Evolutionary conservation across 2,888 invertebrate species (phyloP).

Genomic region (Nomada goodeniana): DNA sequence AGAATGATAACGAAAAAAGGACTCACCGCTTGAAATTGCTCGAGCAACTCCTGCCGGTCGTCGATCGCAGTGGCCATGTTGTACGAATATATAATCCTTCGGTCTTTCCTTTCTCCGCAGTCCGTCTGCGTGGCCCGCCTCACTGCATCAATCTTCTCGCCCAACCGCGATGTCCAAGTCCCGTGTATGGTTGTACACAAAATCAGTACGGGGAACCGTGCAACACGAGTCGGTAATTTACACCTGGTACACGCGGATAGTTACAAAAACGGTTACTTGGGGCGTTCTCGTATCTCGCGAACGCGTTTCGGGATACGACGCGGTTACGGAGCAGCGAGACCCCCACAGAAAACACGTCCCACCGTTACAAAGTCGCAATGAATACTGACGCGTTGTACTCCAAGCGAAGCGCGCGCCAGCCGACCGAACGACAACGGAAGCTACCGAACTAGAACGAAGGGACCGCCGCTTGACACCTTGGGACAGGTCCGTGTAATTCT

Average conservation of each 20-base stretch:
- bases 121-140: conserved; percentile 45
- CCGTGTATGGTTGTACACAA: conserved; percentile 12
- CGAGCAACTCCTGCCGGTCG: conserved; percentile 83
- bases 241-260: conserved; percentile 33
- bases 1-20: not conserved
- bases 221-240: conserved; percentile 48
- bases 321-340: conserved; percentile 18
- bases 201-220: conserved; percentile 26
- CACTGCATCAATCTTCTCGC: conserved; percentile 53
- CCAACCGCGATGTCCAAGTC: conserved; percentile 8
- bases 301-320: conserved; percentile 40
- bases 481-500: conserved; percentile 26
- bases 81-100: conserved; percentile 76
- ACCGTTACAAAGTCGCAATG: conserved; percentile 56
- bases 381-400: conserved; percentile 51
- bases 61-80: conserved; percentile 83
- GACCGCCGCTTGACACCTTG: conserved; percentile 31
- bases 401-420: conserved; percentile 58
- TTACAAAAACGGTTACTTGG: conserved; percentile 35
- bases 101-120: conserved; percentile 70
- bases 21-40: conserved; percentile 82
- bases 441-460: conserved; percentile 52
- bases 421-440: conserved; percentile 42
- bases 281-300: conserved; percentile 46
- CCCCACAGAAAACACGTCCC: conserved; percentile 32